Evolutionary conservation across 2,113 vertebrate genomes (phyloP), one percentile per base, ranked within the genome.

Genomic region (Chaenocephalus aceratus): DNA sequence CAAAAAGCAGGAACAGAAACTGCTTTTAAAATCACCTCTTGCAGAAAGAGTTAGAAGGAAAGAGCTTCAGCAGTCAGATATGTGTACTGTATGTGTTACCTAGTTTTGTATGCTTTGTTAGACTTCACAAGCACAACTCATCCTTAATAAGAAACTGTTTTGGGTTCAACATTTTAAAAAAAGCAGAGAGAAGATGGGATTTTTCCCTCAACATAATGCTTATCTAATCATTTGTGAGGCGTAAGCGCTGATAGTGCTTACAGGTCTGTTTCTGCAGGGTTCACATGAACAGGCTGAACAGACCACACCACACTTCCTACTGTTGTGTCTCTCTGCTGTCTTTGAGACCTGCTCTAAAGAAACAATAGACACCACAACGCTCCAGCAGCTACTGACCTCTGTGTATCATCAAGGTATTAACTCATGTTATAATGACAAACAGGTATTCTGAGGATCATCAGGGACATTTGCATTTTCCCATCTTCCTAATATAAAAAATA

Each of bases 1-100:
- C 2, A 12, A 12, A 57, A 1, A 59, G 41, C n/a, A 79, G 81
- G 86, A 68, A 90, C 67, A n/a, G 80, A 91, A 92, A 89, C 68
- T 59, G 57, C 30, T 61, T 70, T 44, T 10, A 26, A 78, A 69
- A 57, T 34, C 23, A 6, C 6, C 21, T 36, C n/a, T 30, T 45
- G 4, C 48, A 49, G 6, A 75, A 10, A 44, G 58, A 45, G 48
- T 41, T 7, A 1, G 23, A 66, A 1, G 63, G 21, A 51, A 10
- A 66, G 48, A 62, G 6, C 11, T 44, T 48, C 4, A 58, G 3
- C 6, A 56, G 3, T 49, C 64, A 12, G 30, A 56, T 36, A 52
- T 41, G 18, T 1, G 21, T 21, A 21, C 21, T 21, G 21, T 34
- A 16, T 59, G 15, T 26, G 14, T 34, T 44, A 11, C 18, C 52